These are phyloP conservation scores for Corvus hawaiiensis DNA, from an alignment of 2,113 vertebrate genomes.

Conservation along the genomic window DNA sequence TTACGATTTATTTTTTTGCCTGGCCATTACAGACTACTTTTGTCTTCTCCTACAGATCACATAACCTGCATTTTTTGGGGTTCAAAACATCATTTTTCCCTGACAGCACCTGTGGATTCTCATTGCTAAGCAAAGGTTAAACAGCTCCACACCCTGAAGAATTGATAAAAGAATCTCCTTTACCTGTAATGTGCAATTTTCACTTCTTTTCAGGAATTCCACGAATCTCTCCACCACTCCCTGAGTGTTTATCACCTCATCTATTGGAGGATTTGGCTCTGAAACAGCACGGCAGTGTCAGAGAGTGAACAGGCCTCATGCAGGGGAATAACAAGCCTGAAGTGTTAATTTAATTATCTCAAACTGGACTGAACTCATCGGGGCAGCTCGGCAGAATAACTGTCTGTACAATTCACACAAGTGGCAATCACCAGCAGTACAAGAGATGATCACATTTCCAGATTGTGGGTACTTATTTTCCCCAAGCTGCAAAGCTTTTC, in stretches of 20 bases:
- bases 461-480: neutral
- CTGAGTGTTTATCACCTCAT: constrained; percentile 93
- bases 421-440: neutral
- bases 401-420: too few relatives aligned
- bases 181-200: constrained; percentile 95
- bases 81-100: neutral
- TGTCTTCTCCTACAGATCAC: neutral
- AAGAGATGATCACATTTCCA: neutral
- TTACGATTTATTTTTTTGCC: neutral
- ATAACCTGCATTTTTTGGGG: neutral
- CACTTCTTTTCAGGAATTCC: constrained; percentile 92
- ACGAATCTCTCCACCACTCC: constrained; percentile 96
- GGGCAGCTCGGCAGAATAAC: neutral
- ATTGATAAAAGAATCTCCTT: neutral
- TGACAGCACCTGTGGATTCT: neutral
- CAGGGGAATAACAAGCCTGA: neutral
- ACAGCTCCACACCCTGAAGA: neutral
- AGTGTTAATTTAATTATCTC: neutral
- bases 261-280: constrained; percentile 98
- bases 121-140: neutral
- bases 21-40: neutral
- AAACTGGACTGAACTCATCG: neutral
- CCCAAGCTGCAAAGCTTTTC: neutral
- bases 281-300: constrained; percentile 11
- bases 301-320: neutral